Percentiles rank a stretch among this genome's conserved stretches.
phyloP scores from a whole-genome alignment of 2,797 vertebrate genomes.

The Nyctalus aviator region DNA sequence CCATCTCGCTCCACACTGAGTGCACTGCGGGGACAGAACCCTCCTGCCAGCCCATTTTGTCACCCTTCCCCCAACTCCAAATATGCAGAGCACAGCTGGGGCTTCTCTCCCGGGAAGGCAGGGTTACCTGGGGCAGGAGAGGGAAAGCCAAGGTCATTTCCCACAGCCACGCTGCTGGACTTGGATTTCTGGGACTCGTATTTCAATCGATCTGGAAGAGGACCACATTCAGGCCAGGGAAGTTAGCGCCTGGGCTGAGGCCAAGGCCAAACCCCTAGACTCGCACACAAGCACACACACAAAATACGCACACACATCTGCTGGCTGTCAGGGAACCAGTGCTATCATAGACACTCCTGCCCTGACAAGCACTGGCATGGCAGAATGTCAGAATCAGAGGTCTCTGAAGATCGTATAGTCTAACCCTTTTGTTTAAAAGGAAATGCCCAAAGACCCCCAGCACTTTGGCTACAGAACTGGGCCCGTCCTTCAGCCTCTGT shows the following conservation, averaged over 20 bases:
- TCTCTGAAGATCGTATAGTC: background rate
- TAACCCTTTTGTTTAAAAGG: background rate
- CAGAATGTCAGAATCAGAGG: background rate
- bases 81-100: background rate
- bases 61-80: background rate
- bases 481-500: background rate
- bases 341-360: background rate
- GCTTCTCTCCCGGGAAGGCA: background rate
- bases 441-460: background rate
- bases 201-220: constrained; percentile 97
- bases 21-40: background rate
- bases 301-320: background rate
- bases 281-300: background rate
- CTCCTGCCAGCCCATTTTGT: background rate
- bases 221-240: background rate
- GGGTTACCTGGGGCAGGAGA: constrained; percentile 86
- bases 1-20: background rate
- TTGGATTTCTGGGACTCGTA: constrained; percentile 98
- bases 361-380: background rate
- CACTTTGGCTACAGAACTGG: background rate
- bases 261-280: background rate
- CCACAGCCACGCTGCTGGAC: constrained; percentile 89
- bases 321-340: background rate
- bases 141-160: constrained; percentile 85
- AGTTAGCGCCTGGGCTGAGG: background rate